Conservation (phyloP, 1,140 invertebrate species). For the Pectinophora gossypiella region DNA sequence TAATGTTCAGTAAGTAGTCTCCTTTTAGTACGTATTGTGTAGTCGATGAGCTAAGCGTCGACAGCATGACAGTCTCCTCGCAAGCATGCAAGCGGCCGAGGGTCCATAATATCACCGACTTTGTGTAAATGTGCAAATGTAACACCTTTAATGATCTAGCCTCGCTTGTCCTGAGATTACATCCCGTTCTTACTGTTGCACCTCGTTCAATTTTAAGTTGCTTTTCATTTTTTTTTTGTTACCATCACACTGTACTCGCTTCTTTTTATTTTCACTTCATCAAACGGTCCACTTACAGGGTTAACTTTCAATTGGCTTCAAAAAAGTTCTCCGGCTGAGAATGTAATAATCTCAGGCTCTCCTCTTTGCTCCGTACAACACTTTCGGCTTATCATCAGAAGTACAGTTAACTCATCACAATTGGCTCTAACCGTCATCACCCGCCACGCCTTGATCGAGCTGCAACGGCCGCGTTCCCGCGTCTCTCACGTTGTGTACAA, state of each 20-base stretch:
- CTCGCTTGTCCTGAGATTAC: slow-evolving; percentile 72
- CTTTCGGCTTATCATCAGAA: slow-evolving; percentile 69
- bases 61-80: too few species aligned
- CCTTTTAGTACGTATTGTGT: too few species aligned
- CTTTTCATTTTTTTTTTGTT: slow-evolving; percentile 66
- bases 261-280: slow-evolving; percentile 74
- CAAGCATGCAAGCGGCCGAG: slow-evolving; percentile 25
- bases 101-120: slow-evolving; percentile 51
- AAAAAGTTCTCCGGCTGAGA: slow-evolving; percentile 66
- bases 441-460: slow-evolving; percentile 20
- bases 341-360: slow-evolving; percentile 85
- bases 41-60: too few species aligned
- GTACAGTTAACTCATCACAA: slow-evolving; percentile 70
- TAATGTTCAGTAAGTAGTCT: too few species aligned
- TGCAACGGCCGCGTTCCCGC: slow-evolving; percentile 15
- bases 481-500: slow-evolving; percentile 23
- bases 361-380: slow-evolving; percentile 86
- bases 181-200: slow-evolving; percentile 72
- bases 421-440: slow-evolving; percentile 71
- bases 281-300: slow-evolving; percentile 75
- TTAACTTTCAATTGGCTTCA: slow-evolving; percentile 74
- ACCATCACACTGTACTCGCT: slow-evolving; percentile 67
- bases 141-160: slow-evolving; percentile 69
- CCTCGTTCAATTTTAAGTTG: slow-evolving; percentile 74
- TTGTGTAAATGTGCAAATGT: slow-evolving; percentile 70